phyloP scores from a whole-genome alignment of 2,888 invertebrate species.

The Macrophya annulata region DNA sequence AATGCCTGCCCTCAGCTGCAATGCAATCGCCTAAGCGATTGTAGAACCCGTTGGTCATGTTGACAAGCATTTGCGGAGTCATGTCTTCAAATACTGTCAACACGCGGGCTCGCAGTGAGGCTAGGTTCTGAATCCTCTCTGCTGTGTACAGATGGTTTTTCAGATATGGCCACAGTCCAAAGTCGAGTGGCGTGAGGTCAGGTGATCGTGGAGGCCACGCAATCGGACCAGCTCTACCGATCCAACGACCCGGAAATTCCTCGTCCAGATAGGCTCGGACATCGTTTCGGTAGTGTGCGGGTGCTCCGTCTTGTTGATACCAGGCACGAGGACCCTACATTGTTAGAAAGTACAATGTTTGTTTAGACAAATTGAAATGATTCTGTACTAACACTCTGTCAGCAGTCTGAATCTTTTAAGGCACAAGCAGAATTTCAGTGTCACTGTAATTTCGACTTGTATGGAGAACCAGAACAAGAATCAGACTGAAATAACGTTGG shows the following conservation, averaged over 20 bases:
- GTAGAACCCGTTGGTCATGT: conserved; percentile 10
- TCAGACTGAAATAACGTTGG: no score
- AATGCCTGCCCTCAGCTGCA: background rate
- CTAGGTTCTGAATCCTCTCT: background rate
- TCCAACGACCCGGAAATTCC: background rate
- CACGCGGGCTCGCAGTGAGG: background rate
- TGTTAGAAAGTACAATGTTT: background rate
- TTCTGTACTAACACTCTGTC: no score
- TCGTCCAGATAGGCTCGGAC: background rate
- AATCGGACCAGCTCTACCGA: background rate
- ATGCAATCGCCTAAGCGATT: conserved; percentile 10
- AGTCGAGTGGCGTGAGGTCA: conserved; percentile 1
- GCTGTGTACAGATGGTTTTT: conserved; percentile 10
- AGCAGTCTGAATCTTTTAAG: no score
- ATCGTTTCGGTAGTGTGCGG: background rate
- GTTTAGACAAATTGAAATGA: background rate
- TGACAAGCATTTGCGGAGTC: background rate
- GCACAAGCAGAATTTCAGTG: no score
- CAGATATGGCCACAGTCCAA: background rate
- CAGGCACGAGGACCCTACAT: background rate
- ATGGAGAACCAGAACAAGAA: no score
- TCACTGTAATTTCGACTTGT: no score
- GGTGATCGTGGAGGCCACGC: background rate
- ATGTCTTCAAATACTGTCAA: conserved; percentile 4
- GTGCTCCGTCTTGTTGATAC: no score